Conservation (phyloP, 1,140 invertebrate species). For the Drosophila pruinosa region DNA sequence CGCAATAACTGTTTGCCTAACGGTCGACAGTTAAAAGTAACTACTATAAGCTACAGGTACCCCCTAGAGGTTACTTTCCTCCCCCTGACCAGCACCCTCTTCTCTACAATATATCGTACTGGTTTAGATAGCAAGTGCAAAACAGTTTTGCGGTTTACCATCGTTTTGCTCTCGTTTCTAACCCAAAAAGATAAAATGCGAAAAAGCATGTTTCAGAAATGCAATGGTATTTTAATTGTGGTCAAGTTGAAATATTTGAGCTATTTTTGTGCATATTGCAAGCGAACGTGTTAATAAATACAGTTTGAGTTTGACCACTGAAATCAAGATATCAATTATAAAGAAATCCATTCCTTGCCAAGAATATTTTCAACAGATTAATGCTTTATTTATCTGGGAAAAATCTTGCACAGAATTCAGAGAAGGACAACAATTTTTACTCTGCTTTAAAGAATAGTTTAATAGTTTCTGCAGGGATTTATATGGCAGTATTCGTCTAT, state of each 20-base stretch:
- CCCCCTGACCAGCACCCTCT: too few species aligned
- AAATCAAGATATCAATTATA: constrained; percentile 18
- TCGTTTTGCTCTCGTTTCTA: neutral
- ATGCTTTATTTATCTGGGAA: neutral
- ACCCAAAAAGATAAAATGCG: constrained; percentile 9
- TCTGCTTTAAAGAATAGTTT: too few species aligned
- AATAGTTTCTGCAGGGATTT: too few species aligned
- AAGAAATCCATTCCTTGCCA: neutral
- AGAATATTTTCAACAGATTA: neutral
- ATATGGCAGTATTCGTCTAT: too few species aligned
- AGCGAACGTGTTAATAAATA: neutral
- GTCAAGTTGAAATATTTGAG: constrained; percentile 48
- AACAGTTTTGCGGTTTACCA: constrained; percentile 26
- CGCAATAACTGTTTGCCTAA: constrained; percentile 76
- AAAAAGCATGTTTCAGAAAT: constrained; percentile 40
- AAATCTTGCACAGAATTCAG: too few species aligned
- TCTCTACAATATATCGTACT: too few species aligned
- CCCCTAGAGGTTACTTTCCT: constrained; percentile 7
- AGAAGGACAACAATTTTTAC: too few species aligned
- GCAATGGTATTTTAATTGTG: constrained; percentile 71
- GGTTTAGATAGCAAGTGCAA: constrained; percentile 18
- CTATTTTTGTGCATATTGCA: constrained; percentile 13
- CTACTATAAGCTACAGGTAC: constrained; percentile 71
- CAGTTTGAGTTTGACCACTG: neutral
- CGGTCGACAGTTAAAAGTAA: constrained; percentile 71